Conservation (phyloP, 2,113 vertebrate genomes). For the Morone saxatilis region DNA sequence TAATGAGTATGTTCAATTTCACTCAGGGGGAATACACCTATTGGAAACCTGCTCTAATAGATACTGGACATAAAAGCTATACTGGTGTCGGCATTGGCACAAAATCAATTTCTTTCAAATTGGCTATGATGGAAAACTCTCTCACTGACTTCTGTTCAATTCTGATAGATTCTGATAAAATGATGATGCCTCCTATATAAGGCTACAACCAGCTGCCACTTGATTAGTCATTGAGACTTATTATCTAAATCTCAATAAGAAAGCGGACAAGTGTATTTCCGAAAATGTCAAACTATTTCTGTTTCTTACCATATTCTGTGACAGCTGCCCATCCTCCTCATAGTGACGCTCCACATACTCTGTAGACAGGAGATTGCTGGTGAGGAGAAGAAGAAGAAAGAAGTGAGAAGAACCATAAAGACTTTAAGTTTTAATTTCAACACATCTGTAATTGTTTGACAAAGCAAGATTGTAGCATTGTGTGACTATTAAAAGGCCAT, state of each 20-base stretch:
- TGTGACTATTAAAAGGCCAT: background rate
- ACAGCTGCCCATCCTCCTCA: slow-evolving; percentile 81
- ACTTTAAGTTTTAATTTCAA: background rate
- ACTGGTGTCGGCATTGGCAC: background rate
- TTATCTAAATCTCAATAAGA: background rate
- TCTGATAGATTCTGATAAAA: background rate
- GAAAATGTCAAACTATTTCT: background rate
- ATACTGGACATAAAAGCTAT: background rate
- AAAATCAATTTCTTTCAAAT: slow-evolving; percentile 22
- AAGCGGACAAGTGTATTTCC: background rate
- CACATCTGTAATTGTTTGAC: background rate
- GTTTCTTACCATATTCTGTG: slow-evolving; percentile 86
- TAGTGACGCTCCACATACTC: slow-evolving; percentile 91
- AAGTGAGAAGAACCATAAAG: background rate
- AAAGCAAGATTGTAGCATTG: background rate
- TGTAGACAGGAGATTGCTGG: slow-evolving; percentile 91
- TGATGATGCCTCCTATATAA: background rate
- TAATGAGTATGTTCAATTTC: slow-evolving; percentile 12
- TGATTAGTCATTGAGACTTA: background rate
- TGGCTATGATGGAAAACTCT: background rate
- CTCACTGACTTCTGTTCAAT: background rate
- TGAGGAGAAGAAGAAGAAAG: slow-evolving; percentile 17
- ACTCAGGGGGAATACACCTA: background rate
- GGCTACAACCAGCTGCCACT: background rate
- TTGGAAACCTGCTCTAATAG: background rate